Evolutionary conservation across 2,797 vertebrate genomes (phyloP), one percentile per base, ranked within the genome.

Genomic region (Protonibea diacanthus): DNA sequence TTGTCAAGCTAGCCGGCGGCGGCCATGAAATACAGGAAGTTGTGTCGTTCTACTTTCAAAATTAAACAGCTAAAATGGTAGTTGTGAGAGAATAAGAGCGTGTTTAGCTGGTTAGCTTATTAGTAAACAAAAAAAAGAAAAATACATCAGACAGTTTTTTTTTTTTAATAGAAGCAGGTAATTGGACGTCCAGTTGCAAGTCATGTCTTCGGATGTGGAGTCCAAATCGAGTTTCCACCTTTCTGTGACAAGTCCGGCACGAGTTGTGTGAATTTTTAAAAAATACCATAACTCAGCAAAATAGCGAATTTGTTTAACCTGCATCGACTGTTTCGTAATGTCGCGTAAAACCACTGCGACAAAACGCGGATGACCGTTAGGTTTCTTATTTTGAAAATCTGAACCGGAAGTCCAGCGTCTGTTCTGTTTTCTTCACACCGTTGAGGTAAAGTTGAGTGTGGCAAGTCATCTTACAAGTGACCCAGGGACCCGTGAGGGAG

Each of bases 361-460:
- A 44, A 44, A 44, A 44, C 42, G 12, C 11, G 14, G 18, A 5
- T 14, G 4, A 44, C 42, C 17, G 20, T 52, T 40, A 0, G 0
- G 0, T 20, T 0, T 29, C 0, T 86, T 88, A 81, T 76, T 90
- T 60, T 88, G 90, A 87, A 86, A 77, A 11, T 0, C 0, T 0
- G 0, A 0, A 33, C 51, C 80, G 91, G 91, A 92, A 83, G 80
- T 33, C 0, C 0, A 0, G 0, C 0, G 3, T 0, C 1, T 2
- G 0, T 0, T 3, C 0, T 0, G 1, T 1, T 0, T 0, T 0
- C 20, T 60, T 68, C 3, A n/a, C 57, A 0, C 20, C 44, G 2
- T 13, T 81, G 76, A 53, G 60, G 66, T 62, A 27, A 85, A 83
- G 80, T 90, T 85, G 63, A 77, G 87, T 64, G 82, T 23, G 71